Evolutionary conservation across 92 coral and sea anemone species (phyloP).

Genomic region (Nematostella vectensis): DNA sequence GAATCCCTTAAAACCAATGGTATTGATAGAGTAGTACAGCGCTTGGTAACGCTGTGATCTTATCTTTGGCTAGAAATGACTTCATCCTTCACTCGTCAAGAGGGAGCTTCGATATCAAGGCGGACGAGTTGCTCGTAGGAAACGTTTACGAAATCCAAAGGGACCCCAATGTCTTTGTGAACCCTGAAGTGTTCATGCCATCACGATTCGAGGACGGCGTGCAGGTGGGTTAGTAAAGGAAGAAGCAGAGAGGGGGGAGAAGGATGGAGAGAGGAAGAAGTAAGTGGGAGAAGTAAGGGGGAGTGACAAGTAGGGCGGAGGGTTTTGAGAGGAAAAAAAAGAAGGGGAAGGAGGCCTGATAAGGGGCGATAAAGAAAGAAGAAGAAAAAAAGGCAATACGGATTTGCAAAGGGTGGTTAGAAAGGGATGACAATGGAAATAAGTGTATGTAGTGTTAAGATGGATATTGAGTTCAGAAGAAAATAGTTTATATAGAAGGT

Average conservation of each 20-base stretch:
- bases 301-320: too few species aligned
- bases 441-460: too few species aligned
- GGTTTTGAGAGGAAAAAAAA: too few species aligned
- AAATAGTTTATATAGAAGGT: too few species aligned
- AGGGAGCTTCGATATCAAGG: conserved; percentile 31
- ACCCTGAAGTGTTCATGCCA: conserved; percentile 56
- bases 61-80: conserved; percentile 29
- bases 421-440: too few species aligned
- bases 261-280: neutral
- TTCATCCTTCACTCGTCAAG: conserved; percentile 41
- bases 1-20: too few species aligned
- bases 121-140: conserved; percentile 54
- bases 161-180: conserved; percentile 47
- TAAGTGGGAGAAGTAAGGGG: neutral
- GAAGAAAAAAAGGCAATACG: too few species aligned
- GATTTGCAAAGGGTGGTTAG: too few species aligned
- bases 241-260: neutral
- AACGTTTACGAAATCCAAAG: conserved; percentile 61
- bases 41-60: conserved; percentile 51
- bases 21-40: too few species aligned
- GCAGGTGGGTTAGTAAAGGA: neutral
- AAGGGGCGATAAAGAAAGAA: too few species aligned
- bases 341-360: too few species aligned
- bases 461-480: too few species aligned
- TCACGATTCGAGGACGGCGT: conserved; percentile 71